These are phyloP conservation scores for Opisthocomus hoazin DNA, from an alignment of 2,113 vertebrate genomes.

Conservation along the genomic window DNA sequence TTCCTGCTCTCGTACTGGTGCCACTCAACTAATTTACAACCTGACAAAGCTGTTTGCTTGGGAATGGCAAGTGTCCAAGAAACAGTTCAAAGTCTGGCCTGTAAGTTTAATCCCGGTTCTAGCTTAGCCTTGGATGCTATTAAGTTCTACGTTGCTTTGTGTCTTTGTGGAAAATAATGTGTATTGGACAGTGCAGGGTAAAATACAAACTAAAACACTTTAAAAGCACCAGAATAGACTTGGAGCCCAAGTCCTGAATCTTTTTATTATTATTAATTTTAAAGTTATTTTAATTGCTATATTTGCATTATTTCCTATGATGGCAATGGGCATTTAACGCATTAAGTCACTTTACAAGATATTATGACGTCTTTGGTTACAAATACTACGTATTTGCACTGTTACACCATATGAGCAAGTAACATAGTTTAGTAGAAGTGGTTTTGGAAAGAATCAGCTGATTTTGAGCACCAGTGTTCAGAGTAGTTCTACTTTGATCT, in stretches of 20 bases:
- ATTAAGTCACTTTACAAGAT: not conserved
- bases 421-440: not conserved
- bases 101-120: rapidly evolving
- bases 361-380: not conserved
- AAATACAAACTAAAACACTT: not conserved
- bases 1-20: not conserved
- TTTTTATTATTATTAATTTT: not conserved
- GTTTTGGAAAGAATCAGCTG: not conserved
- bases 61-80: not conserved
- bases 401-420: not conserved
- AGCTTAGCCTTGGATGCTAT: not conserved
- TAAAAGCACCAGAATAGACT: not conserved
- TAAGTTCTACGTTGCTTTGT: not conserved
- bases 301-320: not conserved
- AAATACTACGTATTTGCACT: not conserved
- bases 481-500: not conserved
- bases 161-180: not conserved
- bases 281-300: not conserved
- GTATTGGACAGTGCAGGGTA: not conserved
- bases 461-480: not conserved
- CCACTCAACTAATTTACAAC: rapidly evolving
- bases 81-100: not conserved
- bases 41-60: not conserved
- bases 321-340: not conserved
- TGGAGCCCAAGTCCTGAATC: not conserved